Evolutionary conservation across 2,113 vertebrate species (phyloP), one percentile per base, ranked within the genome.

Genomic region (Nothoprocta pentlandii): DNA sequence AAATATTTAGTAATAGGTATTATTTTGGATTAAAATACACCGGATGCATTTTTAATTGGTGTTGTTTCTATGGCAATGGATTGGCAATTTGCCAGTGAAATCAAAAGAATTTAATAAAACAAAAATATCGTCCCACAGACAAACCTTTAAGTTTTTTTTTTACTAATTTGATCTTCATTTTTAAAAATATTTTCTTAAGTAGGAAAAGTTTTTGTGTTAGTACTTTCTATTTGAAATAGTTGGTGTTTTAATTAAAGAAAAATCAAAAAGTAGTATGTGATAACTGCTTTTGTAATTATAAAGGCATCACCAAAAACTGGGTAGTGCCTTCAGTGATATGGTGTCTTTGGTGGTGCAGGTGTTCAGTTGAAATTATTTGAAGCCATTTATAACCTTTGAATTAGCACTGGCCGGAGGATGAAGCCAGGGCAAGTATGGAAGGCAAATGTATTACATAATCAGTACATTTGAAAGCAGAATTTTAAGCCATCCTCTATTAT

Each of bases 61-160:
- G 23, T 56, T 91, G 15, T 92, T 88, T 68, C 54, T 61, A 34
- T 91, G 46, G n/a, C 80, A 51, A 85, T 9, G 28, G 7, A 59
- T 19, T 53, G 12, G 6, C 13, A 82, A 61, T 71, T 10, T 54
- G 49, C 39, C 39, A 36, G 16, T 71, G n/a, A 53, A 87, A 64
- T 15, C 19, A 69, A 88, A 70, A 41, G 81, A 89, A 5, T 51
- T 64, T 75, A 63, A 34, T 63, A 51, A 82, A 91, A 86, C 32
- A 28, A 84, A 83, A 58, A 54, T 51, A 25, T 11, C 47, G 68
- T 88, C 54, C 56, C 93, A 76, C 11, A 76, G 4, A 47, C 22
- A 76, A 59, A 3, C 11, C 75, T 95, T 96, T 85, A 59, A 91
- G 53, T 44, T 90, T 67, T 85, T 87, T n/a, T 80, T 51, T 76